A percentile compares a stretch with the other conserved stretches of the same genome.
Conservation (phyloP, 2,888 invertebrate species). For the Ptycholaimellus sp. region DNA sequence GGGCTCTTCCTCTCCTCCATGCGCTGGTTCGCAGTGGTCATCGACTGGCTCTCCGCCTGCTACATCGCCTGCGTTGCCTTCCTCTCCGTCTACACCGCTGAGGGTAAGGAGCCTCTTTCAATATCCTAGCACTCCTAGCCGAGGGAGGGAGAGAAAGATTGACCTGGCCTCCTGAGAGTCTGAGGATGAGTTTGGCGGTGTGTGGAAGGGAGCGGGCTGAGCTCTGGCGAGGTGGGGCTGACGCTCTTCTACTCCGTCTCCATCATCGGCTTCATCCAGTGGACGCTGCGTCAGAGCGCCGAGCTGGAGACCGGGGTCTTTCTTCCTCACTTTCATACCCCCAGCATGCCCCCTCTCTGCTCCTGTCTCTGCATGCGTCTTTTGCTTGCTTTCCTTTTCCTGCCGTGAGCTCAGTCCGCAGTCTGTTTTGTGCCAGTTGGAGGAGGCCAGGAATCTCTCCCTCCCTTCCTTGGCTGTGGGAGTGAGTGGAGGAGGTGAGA, state of each 20-base stretch:
- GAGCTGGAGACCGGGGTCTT: conserved; percentile 37
- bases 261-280: conserved; percentile 56
- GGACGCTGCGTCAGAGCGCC: conserved; percentile 72
- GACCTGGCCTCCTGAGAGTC: neutral
- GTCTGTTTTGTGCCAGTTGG: too few species aligned
- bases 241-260: conserved; percentile 19
- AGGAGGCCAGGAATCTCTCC: too few species aligned
- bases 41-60: conserved; percentile 61
- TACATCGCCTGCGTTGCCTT: conserved; percentile 64
- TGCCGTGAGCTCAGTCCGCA: too few species aligned
- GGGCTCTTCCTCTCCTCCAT: conserved; percentile 65
- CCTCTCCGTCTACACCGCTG: conserved; percentile 42
- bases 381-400: too few species aligned
- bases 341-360: too few species aligned
- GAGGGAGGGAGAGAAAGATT: neutral
- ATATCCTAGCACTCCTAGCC: neutral
- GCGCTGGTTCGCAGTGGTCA: conserved; percentile 72
- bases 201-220: conserved; percentile 1
- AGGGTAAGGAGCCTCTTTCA: neutral
- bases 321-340: too few species aligned
- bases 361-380: too few species aligned
- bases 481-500: too few species aligned
- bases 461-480: too few species aligned
- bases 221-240: conserved; percentile 16
- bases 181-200: neutral